phyloP scores from a whole-genome alignment of 2,113 vertebrate genomes.

The Pantherophis guttatus region DNA sequence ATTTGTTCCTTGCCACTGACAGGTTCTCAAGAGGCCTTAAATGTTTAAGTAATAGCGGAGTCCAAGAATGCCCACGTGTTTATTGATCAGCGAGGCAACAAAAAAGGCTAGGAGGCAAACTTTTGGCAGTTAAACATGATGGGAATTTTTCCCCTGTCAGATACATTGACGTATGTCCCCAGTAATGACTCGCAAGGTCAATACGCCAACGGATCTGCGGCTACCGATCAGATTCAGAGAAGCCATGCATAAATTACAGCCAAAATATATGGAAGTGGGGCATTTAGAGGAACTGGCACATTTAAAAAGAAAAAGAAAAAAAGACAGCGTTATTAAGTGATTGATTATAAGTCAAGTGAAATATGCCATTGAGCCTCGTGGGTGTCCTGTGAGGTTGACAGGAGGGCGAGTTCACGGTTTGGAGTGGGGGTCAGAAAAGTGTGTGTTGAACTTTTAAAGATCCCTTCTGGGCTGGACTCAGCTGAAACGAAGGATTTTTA shows the following conservation, averaged over 20 bases:
- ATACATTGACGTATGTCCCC: not conserved
- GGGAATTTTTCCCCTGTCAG: slow-evolving; percentile 6
- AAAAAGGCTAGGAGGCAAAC: not conserved
- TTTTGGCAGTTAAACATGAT: not conserved
- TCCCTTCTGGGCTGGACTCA: not conserved
- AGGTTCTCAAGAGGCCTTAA: not conserved
- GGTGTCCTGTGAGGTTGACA: not conserved
- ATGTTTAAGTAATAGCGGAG: slow-evolving; percentile 2
- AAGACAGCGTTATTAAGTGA: not conserved
- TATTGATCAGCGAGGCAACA: not conserved
- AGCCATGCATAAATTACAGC: not conserved
- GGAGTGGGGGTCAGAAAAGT: not conserved
- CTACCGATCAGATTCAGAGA: not conserved
- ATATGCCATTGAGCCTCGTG: not conserved
- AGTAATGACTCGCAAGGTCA: slow-evolving; percentile 11
- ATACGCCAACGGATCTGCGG: not conserved
- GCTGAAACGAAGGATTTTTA: not conserved
- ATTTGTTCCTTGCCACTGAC: not conserved
- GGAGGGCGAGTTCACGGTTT: not conserved
- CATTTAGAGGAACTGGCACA: not conserved
- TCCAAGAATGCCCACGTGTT: not conserved
- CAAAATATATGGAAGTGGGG: not conserved
- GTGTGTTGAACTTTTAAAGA: not conserved
- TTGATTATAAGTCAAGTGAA: not conserved
- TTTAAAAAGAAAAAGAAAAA: no score